A percentile compares a stretch with the other conserved stretches of the same genome.
Evolutionary conservation across 2,113 vertebrate species (phyloP).

Genomic region (Ceyx margarethae): DNA sequence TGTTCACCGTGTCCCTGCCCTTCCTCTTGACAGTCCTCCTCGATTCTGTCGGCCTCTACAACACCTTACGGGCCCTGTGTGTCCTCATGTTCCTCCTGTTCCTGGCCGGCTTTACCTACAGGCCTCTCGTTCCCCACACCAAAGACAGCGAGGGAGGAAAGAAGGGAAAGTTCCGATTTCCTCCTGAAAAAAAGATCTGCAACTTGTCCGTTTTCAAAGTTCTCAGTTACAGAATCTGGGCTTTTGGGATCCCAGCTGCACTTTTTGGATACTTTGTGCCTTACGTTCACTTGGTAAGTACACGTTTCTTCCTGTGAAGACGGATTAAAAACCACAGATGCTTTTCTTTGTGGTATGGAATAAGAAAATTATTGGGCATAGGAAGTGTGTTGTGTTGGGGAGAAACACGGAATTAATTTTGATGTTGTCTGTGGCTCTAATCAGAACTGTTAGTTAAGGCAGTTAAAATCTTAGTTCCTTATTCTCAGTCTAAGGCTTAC

Average conservation of each 20-base stretch:
- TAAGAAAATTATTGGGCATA: neutral
- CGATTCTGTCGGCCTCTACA: slow-evolving; percentile 60
- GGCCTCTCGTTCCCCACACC: slow-evolving; percentile 74
- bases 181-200: slow-evolving; percentile 78
- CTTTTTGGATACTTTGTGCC: slow-evolving; percentile 98
- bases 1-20: slow-evolving; percentile 90
- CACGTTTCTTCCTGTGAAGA: neutral
- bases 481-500: neutral
- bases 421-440: neutral
- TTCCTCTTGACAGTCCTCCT: slow-evolving; percentile 79
- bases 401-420: neutral
- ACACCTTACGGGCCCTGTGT: slow-evolving; percentile 85
- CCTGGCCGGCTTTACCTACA: slow-evolving; percentile 90
- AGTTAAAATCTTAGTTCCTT: neutral
- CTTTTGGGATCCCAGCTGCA: slow-evolving; percentile 88
- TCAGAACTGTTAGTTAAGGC: neutral
- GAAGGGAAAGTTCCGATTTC: slow-evolving; percentile 59
- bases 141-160: slow-evolving; percentile 60
- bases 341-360: neutral
- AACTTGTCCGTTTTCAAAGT: slow-evolving; percentile 91
- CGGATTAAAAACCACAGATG: neutral
- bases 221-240: slow-evolving; percentile 91
- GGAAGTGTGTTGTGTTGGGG: neutral
- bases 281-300: slow-evolving; percentile 95
- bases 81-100: slow-evolving; percentile 88